Evolutionary conservation across 2,797 vertebrate species (phyloP).

Genomic region (Gallinago stenura): DNA sequence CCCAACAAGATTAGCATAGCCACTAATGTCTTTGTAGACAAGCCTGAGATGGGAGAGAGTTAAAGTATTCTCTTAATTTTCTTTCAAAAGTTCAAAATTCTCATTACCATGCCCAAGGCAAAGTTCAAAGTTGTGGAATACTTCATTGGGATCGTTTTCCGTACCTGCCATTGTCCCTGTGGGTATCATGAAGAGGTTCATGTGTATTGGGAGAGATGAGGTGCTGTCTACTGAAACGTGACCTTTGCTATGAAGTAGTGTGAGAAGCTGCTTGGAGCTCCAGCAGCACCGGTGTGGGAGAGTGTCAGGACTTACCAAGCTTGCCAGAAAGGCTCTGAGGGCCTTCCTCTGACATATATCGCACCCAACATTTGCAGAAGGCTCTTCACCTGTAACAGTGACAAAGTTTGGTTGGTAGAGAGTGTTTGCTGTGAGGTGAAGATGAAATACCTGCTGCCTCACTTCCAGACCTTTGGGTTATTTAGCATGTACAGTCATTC

Average conservation of each 20-base stretch:
- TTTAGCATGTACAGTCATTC: not conserved
- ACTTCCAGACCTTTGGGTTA: not conserved
- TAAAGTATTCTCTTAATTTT: not conserved
- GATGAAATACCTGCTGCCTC: rapidly evolving
- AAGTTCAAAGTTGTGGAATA: not conserved
- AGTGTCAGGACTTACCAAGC: not conserved
- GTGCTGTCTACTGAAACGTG: not conserved
- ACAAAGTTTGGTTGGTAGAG: not conserved
- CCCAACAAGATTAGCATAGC: not conserved
- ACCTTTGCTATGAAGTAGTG: not conserved
- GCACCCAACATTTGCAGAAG: not conserved
- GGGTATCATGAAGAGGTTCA: not conserved
- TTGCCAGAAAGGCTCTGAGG: not conserved
- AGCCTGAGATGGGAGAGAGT: not conserved
- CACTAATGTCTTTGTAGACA: not conserved
- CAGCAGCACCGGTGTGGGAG: not conserved
- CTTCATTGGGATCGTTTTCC: not conserved
- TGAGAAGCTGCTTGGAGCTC: not conserved
- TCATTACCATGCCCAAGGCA: not conserved
- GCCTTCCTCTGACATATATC: not conserved
- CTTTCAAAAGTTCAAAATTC: not conserved
- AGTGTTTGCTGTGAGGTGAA: not conserved
- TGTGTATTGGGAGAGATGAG: not conserved
- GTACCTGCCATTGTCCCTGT: rapidly evolving
- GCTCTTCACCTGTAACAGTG: not conserved